Percentiles rank a stretch among this genome's conserved stretches.
These are phyloP conservation scores for Teleiodes luculella DNA, from an alignment of 2,888 invertebrate species.

Conservation along the genomic window DNA sequence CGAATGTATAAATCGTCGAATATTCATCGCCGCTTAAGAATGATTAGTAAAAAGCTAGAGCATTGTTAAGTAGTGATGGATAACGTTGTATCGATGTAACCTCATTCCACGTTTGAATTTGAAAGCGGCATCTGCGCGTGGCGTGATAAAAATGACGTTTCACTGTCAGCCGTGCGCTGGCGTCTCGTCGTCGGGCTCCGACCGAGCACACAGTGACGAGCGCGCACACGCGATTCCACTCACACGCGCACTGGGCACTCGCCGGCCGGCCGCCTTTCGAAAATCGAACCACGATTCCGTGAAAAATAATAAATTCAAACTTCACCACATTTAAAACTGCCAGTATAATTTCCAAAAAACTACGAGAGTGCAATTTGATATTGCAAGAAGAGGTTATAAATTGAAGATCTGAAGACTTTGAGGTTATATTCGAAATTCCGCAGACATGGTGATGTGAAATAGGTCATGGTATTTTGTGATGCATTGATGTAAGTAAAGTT, in stretches of 20 bases:
- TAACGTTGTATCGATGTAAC: constrained; percentile 16
- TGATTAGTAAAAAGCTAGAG: not conserved
- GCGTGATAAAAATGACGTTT: constrained; percentile 59
- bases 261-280: constrained; percentile 48
- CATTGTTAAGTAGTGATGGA: constrained; percentile 28
- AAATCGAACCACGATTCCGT: constrained; percentile 16
- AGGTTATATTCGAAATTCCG: constrained; percentile 37
- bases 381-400: not conserved
- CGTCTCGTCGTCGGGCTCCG: constrained; percentile 34
- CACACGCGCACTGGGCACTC: constrained; percentile 36
- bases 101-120: constrained; percentile 18
- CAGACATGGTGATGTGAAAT: constrained; percentile 38
- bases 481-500: constrained; percentile 27
- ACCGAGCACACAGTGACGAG: constrained; percentile 34
- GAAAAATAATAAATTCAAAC: not conserved
- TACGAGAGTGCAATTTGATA: not conserved
- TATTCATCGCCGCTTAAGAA: not conserved
- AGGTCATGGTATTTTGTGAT: constrained; percentile 28
- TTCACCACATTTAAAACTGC: not conserved
- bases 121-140: constrained; percentile 55
- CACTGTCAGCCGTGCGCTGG: constrained; percentile 30
- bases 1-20: not conserved
- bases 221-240: constrained; percentile 31
- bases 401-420: constrained; percentile 23
- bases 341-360: not conserved